Base-by-base conservation (phyloP, 64 coral and sea anemone species). In the Porites australiensis region DNA sequence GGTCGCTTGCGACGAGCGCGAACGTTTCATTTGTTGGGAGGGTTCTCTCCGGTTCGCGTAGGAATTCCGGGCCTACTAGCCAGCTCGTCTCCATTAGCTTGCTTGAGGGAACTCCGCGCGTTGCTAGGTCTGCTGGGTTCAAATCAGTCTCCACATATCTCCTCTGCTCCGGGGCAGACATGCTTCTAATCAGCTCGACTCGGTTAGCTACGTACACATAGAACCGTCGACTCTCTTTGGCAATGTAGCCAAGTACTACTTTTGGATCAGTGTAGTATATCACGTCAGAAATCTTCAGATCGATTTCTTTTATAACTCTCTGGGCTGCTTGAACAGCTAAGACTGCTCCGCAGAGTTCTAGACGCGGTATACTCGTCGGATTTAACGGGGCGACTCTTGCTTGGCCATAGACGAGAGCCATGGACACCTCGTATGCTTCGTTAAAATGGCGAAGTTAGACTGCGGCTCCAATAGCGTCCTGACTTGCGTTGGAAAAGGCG, bases 71-170 rank as follows among this genome's bases (percentile, higher is more conserved):
- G 4, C 86, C 52, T 22, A 19, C 44, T 27, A 88, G 50, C 86
- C 86, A 88, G 65, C 3, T 48, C 20, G 86, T 54, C 73, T 55
- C 70, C 15, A 16, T 43, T 47, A 88, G 84, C 22, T 50, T 87
- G 14, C 15, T 70, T 18, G 43, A 18, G 67, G 49, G 49, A 48
- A 85, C 45, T 21, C 58, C 45, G 7, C 70, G 86, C 15, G 51
- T 88, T 22, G 86, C 71, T n/a, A 88, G 69, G 86, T 88, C 86
- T 23, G 66, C 86, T 15, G 86, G 86, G 86, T 88, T 88, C n/a
- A 51, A 43, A 15, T 75, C 44, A 7, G 70, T 88, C 14, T 88
- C 86, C 21, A 74, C 70, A 66, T 88, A 88, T 2, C 64, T 88
- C 86, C 86, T 75, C 68, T 88, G 37, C 2, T 55, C 66, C 72